Evolutionary conservation across 2,797 vertebrate species (phyloP).

Genomic region (Acrossocheilus wenchowensis): DNA sequence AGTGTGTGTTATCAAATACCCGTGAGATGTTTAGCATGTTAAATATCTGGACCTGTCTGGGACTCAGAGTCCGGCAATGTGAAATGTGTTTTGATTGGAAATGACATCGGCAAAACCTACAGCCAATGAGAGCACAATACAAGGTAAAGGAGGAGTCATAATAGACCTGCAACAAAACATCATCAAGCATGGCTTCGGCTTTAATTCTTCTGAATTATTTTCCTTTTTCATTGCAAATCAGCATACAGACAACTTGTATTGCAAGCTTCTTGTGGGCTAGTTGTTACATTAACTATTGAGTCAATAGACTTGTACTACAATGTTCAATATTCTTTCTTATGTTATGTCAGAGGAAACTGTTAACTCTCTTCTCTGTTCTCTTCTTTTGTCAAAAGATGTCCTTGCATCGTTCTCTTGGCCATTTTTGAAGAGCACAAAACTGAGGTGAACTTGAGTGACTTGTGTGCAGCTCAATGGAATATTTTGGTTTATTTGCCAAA

Average conservation of each 20-base stretch:
- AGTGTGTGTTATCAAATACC: too few relatives aligned
- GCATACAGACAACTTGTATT: not conserved
- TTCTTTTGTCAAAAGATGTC: not conserved
- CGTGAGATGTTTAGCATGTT: too few relatives aligned
- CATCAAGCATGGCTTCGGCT: too few relatives aligned
- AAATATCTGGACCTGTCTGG: too few relatives aligned
- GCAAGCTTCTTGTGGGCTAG: not conserved
- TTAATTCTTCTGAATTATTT: too few relatives aligned
- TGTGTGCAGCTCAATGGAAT: not conserved
- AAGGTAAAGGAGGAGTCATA: too few relatives aligned
- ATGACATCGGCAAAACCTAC: not conserved
- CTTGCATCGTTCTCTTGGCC: not conserved
- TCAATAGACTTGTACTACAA: not conserved
- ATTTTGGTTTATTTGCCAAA: not conserved
- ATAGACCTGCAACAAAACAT: too few relatives aligned
- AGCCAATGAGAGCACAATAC: not conserved
- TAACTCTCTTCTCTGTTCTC: not conserved
- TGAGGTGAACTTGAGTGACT: not conserved
- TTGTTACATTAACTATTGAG: too few relatives aligned
- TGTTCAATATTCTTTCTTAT: not conserved
- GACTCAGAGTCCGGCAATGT: too few relatives aligned
- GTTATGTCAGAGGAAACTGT: not conserved
- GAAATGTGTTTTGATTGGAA: not conserved
- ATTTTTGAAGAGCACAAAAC: not conserved
- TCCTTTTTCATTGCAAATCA: too few relatives aligned